phyloP scores from a whole-genome alignment of 2,888 invertebrate species.

The Clostera curtula region DNA sequence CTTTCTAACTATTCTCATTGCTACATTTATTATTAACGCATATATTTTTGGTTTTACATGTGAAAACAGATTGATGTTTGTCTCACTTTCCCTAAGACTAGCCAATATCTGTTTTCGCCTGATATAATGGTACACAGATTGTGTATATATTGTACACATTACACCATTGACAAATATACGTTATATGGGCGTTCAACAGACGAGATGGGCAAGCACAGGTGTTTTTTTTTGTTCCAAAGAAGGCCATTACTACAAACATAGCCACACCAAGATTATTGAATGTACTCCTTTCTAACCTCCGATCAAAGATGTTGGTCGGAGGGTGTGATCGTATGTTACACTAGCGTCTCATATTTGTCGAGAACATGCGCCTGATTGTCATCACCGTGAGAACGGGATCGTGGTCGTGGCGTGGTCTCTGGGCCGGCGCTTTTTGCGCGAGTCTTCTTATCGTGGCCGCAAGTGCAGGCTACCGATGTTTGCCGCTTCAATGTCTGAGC shows the following conservation, averaged over 20 bases:
- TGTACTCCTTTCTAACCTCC: too few relatives aligned
- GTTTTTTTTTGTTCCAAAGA: too few relatives aligned
- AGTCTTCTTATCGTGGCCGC: slow-evolving; percentile 63
- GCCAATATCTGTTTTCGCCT: slow-evolving; percentile 23
- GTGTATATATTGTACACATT: too few relatives aligned
- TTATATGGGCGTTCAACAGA: too few relatives aligned
- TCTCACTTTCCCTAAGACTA: slow-evolving; percentile 25
- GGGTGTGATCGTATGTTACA: slow-evolving; percentile 30
- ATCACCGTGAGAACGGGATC: slow-evolving; percentile 60
- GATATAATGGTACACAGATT: slow-evolving; percentile 25
- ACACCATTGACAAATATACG: too few relatives aligned
- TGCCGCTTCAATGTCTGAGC: slow-evolving; percentile 62
- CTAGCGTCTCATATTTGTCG: slow-evolving; percentile 70
- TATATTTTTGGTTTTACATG: slow-evolving; percentile 44
- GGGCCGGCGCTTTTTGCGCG: slow-evolving; percentile 44
- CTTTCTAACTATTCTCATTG: slow-evolving; percentile 21
- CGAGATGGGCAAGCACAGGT: too few relatives aligned
- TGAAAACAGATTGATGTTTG: slow-evolving; percentile 20
- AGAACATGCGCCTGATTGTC: slow-evolving; percentile 57
- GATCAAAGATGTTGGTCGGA: too few relatives aligned
- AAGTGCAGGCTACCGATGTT: slow-evolving; percentile 62
- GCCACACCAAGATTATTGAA: too few relatives aligned
- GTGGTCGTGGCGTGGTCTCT: slow-evolving; percentile 32
- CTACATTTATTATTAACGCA: slow-evolving; percentile 29
- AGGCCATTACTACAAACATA: too few relatives aligned